A percentile compares a stretch with the other conserved stretches of the same genome.
Evolutionary conservation across 2,113 vertebrate genomes (phyloP).

Genomic region (Myiopsitta monachus): DNA sequence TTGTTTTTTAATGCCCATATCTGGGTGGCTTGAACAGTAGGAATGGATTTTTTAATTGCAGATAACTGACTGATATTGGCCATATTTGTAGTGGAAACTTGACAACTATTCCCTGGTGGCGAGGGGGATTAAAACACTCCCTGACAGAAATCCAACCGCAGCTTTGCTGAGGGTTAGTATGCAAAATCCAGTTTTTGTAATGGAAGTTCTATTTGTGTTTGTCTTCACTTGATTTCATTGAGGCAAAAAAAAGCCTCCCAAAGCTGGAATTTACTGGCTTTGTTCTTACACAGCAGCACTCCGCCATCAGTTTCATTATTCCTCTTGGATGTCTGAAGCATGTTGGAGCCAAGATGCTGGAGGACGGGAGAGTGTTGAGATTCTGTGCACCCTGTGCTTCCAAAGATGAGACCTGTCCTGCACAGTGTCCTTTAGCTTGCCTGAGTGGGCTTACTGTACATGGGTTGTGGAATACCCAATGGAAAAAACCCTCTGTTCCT

Average conservation of each 20-base stretch:
- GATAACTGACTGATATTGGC: not conserved
- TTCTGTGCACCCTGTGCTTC: not conserved
- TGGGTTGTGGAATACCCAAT: not conserved
- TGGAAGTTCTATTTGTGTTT: conserved; percentile 13
- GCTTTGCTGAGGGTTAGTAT: not conserved
- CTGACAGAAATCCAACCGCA: not conserved
- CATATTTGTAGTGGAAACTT: not conserved
- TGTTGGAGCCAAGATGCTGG: not conserved
- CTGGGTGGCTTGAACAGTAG: not conserved
- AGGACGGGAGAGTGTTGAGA: not conserved
- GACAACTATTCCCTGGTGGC: not conserved
- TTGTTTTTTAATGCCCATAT: not conserved
- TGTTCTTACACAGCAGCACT: not conserved
- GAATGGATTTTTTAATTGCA: conserved; percentile 40
- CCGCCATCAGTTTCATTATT: not conserved
- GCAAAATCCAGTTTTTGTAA: not conserved
- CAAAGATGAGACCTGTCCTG: not conserved
- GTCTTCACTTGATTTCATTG: not conserved
- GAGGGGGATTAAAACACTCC: not conserved
- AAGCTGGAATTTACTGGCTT: not conserved
- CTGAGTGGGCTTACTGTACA: not conserved
- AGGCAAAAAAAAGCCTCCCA: not conserved
- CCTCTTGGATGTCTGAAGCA: not conserved
- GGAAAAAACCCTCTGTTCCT: not conserved
- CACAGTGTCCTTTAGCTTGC: not conserved